A percentile compares a stretch with the other conserved stretches of the same genome.
phyloP scores from a whole-genome alignment of 2,113 vertebrate genomes.

The Cygnus buccinator region DNA sequence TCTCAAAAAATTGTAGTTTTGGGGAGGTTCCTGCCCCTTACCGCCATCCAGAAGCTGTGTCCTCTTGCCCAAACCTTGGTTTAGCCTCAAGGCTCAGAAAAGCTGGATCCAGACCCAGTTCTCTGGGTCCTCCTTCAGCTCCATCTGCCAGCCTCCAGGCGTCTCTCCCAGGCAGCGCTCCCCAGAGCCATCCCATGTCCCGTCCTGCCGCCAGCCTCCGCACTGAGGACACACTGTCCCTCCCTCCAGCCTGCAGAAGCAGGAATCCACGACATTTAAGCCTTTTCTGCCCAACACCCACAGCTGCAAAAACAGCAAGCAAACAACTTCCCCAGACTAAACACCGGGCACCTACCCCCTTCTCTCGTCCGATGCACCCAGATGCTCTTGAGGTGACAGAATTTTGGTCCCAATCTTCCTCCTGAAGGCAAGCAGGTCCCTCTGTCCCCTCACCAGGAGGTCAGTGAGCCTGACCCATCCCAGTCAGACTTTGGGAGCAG shows the following conservation, averaged over 20 bases:
- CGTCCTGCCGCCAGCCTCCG: fast-evolving
- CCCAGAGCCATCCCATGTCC: background rate
- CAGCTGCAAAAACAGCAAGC: slow-evolving; percentile 31
- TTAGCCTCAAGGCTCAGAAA: background rate
- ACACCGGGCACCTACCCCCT: background rate
- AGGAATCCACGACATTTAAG: background rate
- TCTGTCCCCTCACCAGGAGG: background rate
- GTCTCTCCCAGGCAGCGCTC: background rate
- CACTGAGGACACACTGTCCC: background rate
- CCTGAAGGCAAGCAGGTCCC: background rate
- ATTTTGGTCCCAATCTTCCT: background rate
- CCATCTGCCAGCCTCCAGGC: background rate
- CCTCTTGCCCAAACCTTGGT: background rate
- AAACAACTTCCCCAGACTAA: background rate
- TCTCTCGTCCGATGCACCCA: background rate
- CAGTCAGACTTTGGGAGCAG: background rate
- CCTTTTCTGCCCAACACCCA: background rate
- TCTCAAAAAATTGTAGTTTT: background rate
- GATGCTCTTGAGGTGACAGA: background rate
- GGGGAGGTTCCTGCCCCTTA: background rate
- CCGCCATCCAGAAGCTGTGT: background rate
- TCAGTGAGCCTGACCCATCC: background rate
- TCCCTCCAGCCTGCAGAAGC: background rate
- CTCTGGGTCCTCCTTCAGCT: background rate
- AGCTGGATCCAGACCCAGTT: background rate